Percentiles rank a stretch among this genome's conserved stretches.
These are phyloP conservation scores for Armadillidium nasatum DNA, from an alignment of 1,140 invertebrate species.

Conservation along the genomic window DNA sequence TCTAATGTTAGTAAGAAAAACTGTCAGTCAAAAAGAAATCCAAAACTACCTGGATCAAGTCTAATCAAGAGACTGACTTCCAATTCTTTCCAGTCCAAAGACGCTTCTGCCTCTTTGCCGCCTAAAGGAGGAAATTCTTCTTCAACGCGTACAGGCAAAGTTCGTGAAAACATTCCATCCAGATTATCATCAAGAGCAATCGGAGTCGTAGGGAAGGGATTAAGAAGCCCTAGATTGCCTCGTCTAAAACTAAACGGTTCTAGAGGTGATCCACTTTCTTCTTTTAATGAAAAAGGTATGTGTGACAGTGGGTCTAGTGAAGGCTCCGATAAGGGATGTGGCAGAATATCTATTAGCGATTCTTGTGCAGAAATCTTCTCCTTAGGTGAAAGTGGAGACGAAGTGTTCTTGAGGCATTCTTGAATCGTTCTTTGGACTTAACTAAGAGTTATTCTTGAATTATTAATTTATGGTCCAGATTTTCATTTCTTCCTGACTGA, in stretches of 20 bases:
- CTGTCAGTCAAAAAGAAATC: not conserved
- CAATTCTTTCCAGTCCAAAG: not conserved
- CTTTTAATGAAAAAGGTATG: not conserved
- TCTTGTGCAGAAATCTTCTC: not conserved
- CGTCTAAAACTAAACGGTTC: not conserved
- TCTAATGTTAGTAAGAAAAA: not conserved
- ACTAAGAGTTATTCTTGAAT: not conserved
- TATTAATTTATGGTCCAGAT: not conserved
- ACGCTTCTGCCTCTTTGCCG: not conserved
- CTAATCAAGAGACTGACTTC: not conserved
- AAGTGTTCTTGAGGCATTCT: not conserved
- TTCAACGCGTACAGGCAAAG: not conserved
- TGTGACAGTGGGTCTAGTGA: not conserved
- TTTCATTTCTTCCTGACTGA: not conserved
- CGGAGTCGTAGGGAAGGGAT: not conserved
- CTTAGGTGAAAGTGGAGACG: not conserved
- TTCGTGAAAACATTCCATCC: not conserved
- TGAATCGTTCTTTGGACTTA: not conserved
- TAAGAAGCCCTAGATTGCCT: not conserved
- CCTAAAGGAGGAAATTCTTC: not conserved
- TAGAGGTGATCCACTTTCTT: not conserved
- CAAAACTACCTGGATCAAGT: not conserved
- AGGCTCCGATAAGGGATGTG: not conserved
- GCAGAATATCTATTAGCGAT: not conserved
- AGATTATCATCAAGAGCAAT: not conserved